These are phyloP conservation scores for Coregonus clupeaformis DNA, from an alignment of 2,113 vertebrate species.

Conservation along the genomic window DNA sequence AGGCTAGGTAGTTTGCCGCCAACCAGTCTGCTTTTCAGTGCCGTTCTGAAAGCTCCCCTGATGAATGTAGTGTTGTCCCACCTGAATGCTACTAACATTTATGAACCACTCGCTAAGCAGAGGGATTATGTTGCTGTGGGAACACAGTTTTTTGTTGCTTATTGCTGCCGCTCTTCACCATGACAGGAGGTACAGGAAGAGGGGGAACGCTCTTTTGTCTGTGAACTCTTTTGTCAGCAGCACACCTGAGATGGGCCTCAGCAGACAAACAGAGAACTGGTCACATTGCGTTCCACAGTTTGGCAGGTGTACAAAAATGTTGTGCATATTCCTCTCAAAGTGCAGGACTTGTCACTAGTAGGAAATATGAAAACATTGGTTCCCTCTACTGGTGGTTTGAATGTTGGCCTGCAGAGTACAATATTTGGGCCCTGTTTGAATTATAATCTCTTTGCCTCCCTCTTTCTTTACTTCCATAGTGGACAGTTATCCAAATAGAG, in stretches of 20 bases:
- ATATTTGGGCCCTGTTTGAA: too few species aligned
- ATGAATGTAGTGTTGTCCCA: constrained; percentile 1
- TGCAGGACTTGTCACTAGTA: neutral
- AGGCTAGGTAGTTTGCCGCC: neutral
- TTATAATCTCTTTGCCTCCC: too few species aligned
- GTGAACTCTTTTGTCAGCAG: neutral
- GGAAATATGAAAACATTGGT: neutral
- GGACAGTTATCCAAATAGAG: neutral
- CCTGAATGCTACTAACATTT: neutral
- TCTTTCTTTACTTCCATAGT: neutral
- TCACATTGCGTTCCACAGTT: too few species aligned
- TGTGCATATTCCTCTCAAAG: neutral
- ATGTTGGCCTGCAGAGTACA: neutral
- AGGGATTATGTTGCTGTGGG: constrained; percentile 9
- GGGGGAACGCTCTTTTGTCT: neutral
- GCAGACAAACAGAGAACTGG: too few species aligned
- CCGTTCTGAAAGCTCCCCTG: neutral
- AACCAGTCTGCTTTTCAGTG: neutral
- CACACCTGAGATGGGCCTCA: neutral
- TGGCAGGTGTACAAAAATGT: too few species aligned
- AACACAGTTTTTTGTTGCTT: neutral
- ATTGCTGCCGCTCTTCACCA: neutral
- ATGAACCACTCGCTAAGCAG: neutral
- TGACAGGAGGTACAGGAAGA: neutral
- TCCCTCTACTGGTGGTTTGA: neutral